Evolutionary conservation across 2,113 vertebrate genomes (phyloP).

Genomic region (Rhinichthys klamathensis): DNA sequence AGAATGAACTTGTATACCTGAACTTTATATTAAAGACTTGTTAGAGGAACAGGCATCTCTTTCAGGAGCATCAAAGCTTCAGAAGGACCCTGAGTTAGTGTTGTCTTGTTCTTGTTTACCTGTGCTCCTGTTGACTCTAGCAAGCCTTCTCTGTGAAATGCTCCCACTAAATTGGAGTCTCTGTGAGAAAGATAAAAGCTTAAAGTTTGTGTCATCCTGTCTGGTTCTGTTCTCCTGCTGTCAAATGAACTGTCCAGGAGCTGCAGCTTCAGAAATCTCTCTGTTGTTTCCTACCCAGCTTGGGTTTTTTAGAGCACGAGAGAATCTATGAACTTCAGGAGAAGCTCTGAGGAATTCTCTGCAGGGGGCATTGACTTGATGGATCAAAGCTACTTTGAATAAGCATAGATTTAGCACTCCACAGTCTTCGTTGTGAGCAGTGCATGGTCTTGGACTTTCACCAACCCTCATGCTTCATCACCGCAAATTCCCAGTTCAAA

Average conservation of each 20-base stretch:
- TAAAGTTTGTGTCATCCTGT: conserved; percentile 7
- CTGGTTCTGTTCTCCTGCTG: background rate
- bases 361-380: conserved; percentile 1
- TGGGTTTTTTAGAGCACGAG: background rate
- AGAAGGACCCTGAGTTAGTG: background rate
- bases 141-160: background rate
- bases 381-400: conserved; percentile 40
- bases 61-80: background rate
- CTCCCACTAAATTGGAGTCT: conserved; percentile 17
- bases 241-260: background rate
- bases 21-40: background rate
- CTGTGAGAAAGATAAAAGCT: conserved; percentile 39
- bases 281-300: conserved; percentile 43
- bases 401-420: background rate
- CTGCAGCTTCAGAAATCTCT: conserved; percentile 22
- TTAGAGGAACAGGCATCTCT: too few species aligned
- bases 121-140: background rate
- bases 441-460: background rate
- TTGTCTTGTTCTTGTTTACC: conserved; percentile 1
- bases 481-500: background rate
- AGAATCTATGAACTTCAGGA: conserved; percentile 35
- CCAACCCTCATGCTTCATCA: background rate
- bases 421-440: background rate
- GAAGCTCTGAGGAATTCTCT: background rate
- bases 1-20: background rate